Evolutionary conservation across 2,113 vertebrate species (phyloP).

Genomic region (Tachysurus fulvidraco): DNA sequence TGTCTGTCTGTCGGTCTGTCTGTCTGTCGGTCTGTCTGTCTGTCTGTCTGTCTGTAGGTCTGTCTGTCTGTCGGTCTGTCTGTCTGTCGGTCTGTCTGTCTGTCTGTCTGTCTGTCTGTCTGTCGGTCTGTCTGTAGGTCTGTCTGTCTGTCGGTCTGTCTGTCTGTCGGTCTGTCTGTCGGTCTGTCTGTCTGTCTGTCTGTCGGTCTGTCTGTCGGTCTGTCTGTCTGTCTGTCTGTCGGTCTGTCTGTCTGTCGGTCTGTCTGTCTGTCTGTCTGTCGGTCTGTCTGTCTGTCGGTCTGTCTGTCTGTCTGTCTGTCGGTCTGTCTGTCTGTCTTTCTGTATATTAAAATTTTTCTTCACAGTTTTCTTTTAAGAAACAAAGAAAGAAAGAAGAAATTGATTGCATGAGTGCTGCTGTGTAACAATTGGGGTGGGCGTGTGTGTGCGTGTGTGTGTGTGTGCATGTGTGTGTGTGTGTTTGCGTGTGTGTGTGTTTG

Average conservation of each 20-base stretch:
- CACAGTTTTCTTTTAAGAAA: too few species aligned
- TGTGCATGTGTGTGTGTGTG: neutral
- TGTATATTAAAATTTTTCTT: too few species aligned
- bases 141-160: neutral
- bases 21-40: too few species aligned
- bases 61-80: neutral
- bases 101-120: neutral
- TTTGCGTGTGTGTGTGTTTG: too few species aligned
- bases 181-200: neutral
- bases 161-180: neutral
- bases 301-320: too few species aligned
- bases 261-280: neutral
- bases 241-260: too few species aligned
- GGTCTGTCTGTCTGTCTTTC: too few species aligned
- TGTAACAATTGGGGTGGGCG: neutral
- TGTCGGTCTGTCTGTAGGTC: neutral
- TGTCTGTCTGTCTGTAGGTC: neutral
- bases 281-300: too few species aligned
- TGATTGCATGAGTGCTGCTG: neutral
- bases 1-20: too few species aligned
- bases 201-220: neutral
- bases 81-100: neutral
- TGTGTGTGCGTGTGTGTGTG: neutral
- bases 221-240: neutral
- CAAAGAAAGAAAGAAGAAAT: neutral